Conservation (phyloP, 2,113 vertebrate genomes). For the Hemichromis elongatus region DNA sequence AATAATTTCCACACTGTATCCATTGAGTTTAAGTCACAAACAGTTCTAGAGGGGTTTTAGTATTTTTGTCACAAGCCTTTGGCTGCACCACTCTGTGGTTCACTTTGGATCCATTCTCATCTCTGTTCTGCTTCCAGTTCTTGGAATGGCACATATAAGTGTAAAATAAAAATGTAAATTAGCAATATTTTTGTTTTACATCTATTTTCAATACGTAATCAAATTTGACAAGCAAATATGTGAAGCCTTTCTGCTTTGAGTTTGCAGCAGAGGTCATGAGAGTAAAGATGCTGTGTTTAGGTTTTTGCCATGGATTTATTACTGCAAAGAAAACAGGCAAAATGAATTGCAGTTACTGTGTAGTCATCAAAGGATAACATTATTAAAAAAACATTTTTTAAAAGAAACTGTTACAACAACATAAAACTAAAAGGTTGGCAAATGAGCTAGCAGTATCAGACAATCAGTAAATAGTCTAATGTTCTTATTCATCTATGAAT, state of each 20-base stretch:
- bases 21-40: slow-evolving; percentile 2
- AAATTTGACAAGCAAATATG: neutral
- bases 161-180: neutral
- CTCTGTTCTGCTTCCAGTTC: slow-evolving; percentile 30
- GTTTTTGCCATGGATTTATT: neutral
- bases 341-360: neutral
- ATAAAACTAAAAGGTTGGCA: neutral
- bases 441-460: neutral
- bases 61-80: slow-evolving; percentile 36
- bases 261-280: neutral
- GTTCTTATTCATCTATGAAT: too few relatives aligned
- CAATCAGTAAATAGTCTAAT: too few relatives aligned
- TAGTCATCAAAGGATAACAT: neutral
- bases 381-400: neutral
- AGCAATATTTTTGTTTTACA: neutral
- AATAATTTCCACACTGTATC: slow-evolving; percentile 11
- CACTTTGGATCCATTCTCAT: slow-evolving; percentile 8
- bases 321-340: neutral
- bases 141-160: neutral
- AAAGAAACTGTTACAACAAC: neutral
- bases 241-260: neutral
- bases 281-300: neutral
- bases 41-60: slow-evolving; percentile 14
- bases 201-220: neutral
- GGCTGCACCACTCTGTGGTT: slow-evolving; percentile 14